A percentile compares a stretch with the other conserved stretches of the same genome.
phyloP scores from a whole-genome alignment of 2,797 vertebrate genomes.

The Enteromius argenteus region DNA sequence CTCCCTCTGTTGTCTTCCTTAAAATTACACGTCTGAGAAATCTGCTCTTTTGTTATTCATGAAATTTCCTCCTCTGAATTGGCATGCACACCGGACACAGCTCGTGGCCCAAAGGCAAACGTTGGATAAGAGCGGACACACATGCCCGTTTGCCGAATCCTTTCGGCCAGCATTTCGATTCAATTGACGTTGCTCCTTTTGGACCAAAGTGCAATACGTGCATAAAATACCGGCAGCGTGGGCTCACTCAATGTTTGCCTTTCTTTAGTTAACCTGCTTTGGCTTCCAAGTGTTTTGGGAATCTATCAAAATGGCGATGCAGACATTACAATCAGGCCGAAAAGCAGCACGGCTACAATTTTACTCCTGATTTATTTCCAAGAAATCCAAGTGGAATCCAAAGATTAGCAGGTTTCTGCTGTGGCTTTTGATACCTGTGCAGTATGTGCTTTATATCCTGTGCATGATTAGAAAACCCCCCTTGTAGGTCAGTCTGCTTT shows the following conservation, averaged over 20 bases:
- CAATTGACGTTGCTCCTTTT: conserved; percentile 35
- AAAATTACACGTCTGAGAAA: conserved; percentile 61
- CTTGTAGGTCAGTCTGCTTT: conserved; percentile 57
- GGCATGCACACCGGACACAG: conserved; percentile 61
- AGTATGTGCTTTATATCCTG: conserved; percentile 65
- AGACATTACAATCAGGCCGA: conserved; percentile 26
- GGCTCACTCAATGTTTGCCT: conserved; percentile 76
- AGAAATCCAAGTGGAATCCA: conserved; percentile 63
- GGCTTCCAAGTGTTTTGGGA: conserved; percentile 73
- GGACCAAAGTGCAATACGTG: conserved; percentile 38
- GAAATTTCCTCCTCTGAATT: conserved; percentile 56
- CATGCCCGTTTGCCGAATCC: conserved; percentile 31
- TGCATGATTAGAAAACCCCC: conserved; percentile 51
- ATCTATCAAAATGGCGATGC: conserved; percentile 23
- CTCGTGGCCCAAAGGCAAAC: conserved; percentile 61
- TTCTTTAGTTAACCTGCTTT: conserved; percentile 76
- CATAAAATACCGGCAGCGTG: conserved; percentile 39
- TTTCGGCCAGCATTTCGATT: conserved; percentile 20
- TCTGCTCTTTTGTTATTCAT: conserved; percentile 63
- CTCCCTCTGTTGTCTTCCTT: conserved; percentile 69
- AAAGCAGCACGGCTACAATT: conserved; percentile 32
- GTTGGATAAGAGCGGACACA: conserved; percentile 56
- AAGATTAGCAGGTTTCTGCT: conserved; percentile 58
- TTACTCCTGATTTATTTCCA: conserved; percentile 33
- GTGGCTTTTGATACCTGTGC: conserved; percentile 59